A percentile compares a stretch with the other conserved stretches of the same genome.
Conservation (phyloP, 2,113 vertebrate genomes). For the Macaca fascicularis region DNA sequence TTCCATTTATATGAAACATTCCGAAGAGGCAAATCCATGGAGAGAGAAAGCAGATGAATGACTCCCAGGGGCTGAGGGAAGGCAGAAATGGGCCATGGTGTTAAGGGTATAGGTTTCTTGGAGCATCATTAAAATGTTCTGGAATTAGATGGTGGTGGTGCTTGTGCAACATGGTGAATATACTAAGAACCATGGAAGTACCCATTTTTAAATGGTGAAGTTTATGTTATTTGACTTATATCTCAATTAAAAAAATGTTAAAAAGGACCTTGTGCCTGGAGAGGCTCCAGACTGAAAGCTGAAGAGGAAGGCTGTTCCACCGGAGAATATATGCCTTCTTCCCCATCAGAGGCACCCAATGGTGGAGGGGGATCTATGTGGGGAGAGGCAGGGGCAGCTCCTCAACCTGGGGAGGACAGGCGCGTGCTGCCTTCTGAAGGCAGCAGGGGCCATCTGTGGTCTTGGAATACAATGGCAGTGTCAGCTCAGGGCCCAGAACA, state of each 20-base stretch:
- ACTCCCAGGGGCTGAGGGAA: rapidly evolving
- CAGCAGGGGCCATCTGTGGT: neutral
- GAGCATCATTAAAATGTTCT: neutral
- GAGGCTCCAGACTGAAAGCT: neutral
- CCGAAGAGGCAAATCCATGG: neutral
- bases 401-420: neutral
- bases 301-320: no score
- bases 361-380: neutral
- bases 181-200: neutral
- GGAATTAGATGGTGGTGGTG: no score
- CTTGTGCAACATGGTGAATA: rapidly evolving
- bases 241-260: neutral
- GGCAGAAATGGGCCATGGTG: rapidly evolving
- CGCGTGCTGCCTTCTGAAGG: neutral
- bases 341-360: neutral
- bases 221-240: neutral
- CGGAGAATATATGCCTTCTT: neutral
- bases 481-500: neutral
- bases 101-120: neutral
- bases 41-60: neutral
- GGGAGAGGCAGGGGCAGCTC: neutral
- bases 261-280: neutral
- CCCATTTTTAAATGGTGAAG: neutral
- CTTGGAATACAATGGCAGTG: neutral
- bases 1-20: no score